Base-by-base conservation (phyloP, 2,113 vertebrate genomes). In the Heterocephalus glaber region DNA sequence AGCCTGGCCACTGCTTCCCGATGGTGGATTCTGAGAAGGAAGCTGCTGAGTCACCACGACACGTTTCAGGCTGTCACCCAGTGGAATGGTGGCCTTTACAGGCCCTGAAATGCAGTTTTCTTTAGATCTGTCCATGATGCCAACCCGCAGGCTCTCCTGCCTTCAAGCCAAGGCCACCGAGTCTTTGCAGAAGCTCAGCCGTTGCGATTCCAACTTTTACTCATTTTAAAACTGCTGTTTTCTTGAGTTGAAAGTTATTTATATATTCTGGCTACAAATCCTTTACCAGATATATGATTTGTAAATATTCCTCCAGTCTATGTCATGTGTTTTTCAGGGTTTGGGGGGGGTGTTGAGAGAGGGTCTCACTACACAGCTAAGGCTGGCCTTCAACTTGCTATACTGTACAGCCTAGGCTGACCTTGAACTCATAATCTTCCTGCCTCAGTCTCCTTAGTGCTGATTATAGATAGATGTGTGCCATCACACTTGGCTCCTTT, bases 31-130 rank as follows among this genome's bases (percentile, higher is more conserved):
- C 84, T 98, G 99, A 2, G 98, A 92, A 35, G 98, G 86, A 41
- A 87, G 16, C 0, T 77, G 97, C 85, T 98, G 98, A 5, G 96
- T 85, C 61, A 99, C 98, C 0, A 98, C 99, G 87, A 99, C 97
- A 13, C 99, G 98, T 85, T 98, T 99, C 0, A 99, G 99, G 30
- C 98, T 99, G 7, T 98, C 98, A 1, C 90, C 84, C 0, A 87
- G 82, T 30, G 97, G 26, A 63, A 89, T 61, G 0, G 82, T 0
- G 3, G 4, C 38, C 98, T 98, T 99, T 0, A 72, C 5, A 1
- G 96, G 86, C 44, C 92, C 63, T 0, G 94, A 35, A 9, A 92
- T 41, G 6, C n/a, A 89, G 90, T 99, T 99, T 89, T 99, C 98
- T 86, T 99, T 99, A 7, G 35, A 79, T 96, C 52, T 97, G 16